Percentiles rank a stretch among this genome's conserved stretches.
Evolutionary conservation across 1,140 invertebrate species (phyloP).

Genomic region (Platyura marginata): DNA sequence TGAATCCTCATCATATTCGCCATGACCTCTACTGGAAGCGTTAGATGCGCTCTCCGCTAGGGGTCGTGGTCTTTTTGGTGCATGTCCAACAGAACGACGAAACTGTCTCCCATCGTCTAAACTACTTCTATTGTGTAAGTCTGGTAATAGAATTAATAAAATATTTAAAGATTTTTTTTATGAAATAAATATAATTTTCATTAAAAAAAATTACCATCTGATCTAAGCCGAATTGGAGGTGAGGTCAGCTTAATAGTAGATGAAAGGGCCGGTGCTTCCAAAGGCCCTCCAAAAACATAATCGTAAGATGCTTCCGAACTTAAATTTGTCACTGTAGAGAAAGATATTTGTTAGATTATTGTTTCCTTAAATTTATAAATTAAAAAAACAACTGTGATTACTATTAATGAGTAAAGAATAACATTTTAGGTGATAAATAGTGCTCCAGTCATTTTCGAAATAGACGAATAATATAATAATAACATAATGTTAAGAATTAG

Average conservation of each 20-base stretch:
- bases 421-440: no score
- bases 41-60: slow-evolving; percentile 12
- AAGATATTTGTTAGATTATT: no score
- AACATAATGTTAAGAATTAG: no score
- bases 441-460: no score
- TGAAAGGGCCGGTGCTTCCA: slow-evolving; percentile 21
- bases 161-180: no score
- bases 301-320: slow-evolving; percentile 24
- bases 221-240: slow-evolving; percentile 21
- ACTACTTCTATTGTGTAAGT: slow-evolving; percentile 17
- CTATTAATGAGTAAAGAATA: no score
- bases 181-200: no score
- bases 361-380: no score
- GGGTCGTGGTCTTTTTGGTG: slow-evolving; percentile 19
- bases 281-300: slow-evolving; percentile 27
- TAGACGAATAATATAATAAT: no score
- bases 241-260: slow-evolving; percentile 27
- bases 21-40: slow-evolving; percentile 22
- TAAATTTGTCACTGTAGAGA: slow-evolving; percentile 27
- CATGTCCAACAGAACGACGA: slow-evolving; percentile 25
- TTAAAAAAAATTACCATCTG: slow-evolving; percentile 15
- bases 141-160: no score
- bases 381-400: no score
- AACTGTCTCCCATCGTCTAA: slow-evolving; percentile 22
- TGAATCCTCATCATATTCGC: slow-evolving; percentile 23